These are phyloP conservation scores for Acarapis woodi DNA, from an alignment of 1,140 invertebrate species.

Conservation along the genomic window DNA sequence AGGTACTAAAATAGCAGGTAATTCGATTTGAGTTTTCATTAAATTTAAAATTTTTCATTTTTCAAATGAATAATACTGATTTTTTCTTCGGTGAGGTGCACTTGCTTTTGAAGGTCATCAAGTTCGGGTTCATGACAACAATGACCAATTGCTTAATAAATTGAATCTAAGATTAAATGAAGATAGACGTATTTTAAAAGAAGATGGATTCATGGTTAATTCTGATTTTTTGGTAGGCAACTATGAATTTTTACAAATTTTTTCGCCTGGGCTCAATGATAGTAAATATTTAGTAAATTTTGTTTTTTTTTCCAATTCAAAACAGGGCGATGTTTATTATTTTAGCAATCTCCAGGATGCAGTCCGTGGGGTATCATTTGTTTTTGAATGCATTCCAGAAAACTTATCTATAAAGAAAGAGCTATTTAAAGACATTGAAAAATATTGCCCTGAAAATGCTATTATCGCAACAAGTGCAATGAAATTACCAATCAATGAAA, in stretches of 20 bases:
- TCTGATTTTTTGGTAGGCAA: constrained; percentile 18
- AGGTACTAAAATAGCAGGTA: constrained; percentile 22
- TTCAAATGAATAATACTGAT: not conserved
- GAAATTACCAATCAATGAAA: constrained; percentile 16
- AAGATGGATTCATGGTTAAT: constrained; percentile 19
- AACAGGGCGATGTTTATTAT: constrained; percentile 20
- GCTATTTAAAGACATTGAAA: constrained; percentile 20
- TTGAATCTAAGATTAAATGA: constrained; percentile 18
- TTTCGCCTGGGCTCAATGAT: not conserved
- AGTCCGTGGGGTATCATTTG: constrained; percentile 20
- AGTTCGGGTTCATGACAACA: constrained; percentile 20
- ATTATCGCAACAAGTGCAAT: constrained; percentile 19
- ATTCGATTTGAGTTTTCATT: not conserved
- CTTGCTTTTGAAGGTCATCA: constrained; percentile 23
- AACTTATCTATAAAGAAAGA: constrained; percentile 20
- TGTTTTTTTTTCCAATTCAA: constrained; percentile 1
- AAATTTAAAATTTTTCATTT: not conserved
- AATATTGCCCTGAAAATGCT: constrained; percentile 17
- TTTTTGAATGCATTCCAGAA: constrained; percentile 21
- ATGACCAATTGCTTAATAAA: constrained; percentile 16
- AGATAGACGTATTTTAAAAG: constrained; percentile 18
- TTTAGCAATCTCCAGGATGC: constrained; percentile 21
- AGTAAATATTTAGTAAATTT: not conserved
- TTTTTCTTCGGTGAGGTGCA: constrained; percentile 15
- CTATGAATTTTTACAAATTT: not conserved